Evolutionary conservation across 1,140 invertebrate genomes (phyloP).

Genomic region (Trissolcus basalis): DNA sequence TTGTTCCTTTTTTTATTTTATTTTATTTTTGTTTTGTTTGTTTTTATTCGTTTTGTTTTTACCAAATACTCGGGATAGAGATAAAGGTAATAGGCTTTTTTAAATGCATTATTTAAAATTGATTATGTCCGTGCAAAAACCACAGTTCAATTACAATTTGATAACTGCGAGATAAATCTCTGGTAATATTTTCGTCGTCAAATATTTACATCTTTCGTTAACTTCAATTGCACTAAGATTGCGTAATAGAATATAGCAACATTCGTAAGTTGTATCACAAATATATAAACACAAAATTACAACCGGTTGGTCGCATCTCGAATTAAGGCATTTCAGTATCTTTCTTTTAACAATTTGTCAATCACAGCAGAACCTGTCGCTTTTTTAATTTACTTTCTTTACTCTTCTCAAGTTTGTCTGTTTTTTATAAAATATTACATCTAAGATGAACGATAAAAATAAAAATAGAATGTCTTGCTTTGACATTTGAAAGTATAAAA

Average conservation of each 20-base stretch:
- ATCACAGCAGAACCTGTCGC: conserved; percentile 40
- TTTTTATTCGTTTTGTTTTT: conserved; percentile 11
- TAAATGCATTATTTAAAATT: background rate
- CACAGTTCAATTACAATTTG: too few species aligned
- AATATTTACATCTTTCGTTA: conserved; percentile 39
- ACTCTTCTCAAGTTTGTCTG: background rate
- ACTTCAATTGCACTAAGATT: conserved; percentile 62
- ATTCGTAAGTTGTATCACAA: conserved; percentile 61
- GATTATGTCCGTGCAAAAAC: background rate
- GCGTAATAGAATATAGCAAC: conserved; percentile 56
- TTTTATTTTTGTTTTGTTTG: conserved; percentile 3
- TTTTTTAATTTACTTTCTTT: conserved; percentile 18
- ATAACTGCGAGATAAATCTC: too few species aligned
- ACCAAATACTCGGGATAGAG: too few species aligned
- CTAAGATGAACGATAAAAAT: too few species aligned
- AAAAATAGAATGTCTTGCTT: too few species aligned
- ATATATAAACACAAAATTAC: conserved; percentile 50
- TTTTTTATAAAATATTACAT: background rate
- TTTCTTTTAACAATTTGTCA: conserved; percentile 31
- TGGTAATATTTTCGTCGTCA: background rate
- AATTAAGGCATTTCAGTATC: conserved; percentile 58
- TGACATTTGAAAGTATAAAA: background rate
- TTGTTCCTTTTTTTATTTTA: conserved; percentile 10
- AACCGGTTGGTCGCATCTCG: conserved; percentile 15
- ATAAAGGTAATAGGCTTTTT: too few species aligned